A percentile compares a stretch with the other conserved stretches of the same genome.
phyloP scores from a whole-genome alignment of 2,888 invertebrate genomes.

The Xestia c-nigrum region DNA sequence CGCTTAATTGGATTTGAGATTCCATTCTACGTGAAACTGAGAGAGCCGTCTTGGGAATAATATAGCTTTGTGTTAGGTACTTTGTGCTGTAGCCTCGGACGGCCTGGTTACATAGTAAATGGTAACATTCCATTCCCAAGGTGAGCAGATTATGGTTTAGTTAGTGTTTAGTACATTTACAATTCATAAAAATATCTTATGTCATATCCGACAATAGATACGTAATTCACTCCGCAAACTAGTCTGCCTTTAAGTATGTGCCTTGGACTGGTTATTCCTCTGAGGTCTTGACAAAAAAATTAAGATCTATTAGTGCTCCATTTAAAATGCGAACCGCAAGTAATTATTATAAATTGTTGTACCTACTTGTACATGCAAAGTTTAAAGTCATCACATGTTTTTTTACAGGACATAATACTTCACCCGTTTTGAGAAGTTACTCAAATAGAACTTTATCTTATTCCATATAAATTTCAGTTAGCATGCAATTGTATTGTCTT shows the following conservation, averaged over 20 bases:
- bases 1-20: slow-evolving; percentile 74
- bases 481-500: neutral
- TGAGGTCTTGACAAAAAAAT: slow-evolving; percentile 45
- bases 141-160: slow-evolving; percentile 77
- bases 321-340: slow-evolving; percentile 57
- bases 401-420: neutral
- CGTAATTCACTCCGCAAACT: slow-evolving; percentile 43
- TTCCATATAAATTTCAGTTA: neutral
- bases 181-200: slow-evolving; percentile 77
- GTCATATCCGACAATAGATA: slow-evolving; percentile 71
- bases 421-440: neutral
- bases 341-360: slow-evolving; percentile 53
- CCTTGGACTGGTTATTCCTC: slow-evolving; percentile 31
- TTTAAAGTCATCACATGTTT: slow-evolving; percentile 5
- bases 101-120: slow-evolving; percentile 73
- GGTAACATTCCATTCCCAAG: slow-evolving; percentile 87
- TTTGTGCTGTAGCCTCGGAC: slow-evolving; percentile 55
- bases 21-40: slow-evolving; percentile 56
- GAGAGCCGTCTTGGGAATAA: slow-evolving; percentile 42
- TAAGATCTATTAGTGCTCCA: slow-evolving; percentile 56
- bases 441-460: neutral
- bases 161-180: slow-evolving; percentile 78
- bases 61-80: slow-evolving; percentile 49
- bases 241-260: slow-evolving; percentile 19
- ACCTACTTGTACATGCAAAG: slow-evolving; percentile 8